Conservation (phyloP, 2,888 invertebrate species). For the Ophion ventricosus region DNA sequence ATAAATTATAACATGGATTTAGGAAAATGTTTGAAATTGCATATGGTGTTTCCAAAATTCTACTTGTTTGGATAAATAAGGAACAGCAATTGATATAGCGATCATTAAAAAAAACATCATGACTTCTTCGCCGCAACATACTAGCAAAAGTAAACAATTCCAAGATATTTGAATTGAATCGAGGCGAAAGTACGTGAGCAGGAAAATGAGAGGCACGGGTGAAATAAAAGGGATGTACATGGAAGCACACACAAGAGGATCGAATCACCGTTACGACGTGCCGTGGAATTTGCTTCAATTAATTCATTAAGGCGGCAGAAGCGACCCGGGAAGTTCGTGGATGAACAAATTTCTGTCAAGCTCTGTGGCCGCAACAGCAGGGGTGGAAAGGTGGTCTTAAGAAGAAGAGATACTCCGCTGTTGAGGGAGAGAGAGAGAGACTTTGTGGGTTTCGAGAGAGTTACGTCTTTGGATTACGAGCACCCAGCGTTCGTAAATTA, state of each 20-base stretch:
- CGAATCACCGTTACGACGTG: slow-evolving; percentile 51
- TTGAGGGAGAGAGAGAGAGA: background rate
- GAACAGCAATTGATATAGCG: too few relatives aligned
- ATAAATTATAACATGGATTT: too few relatives aligned
- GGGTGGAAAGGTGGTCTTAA: background rate
- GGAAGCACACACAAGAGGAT: slow-evolving; percentile 26
- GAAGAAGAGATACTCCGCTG: background rate
- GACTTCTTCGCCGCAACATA: too few relatives aligned
- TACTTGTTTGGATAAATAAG: too few relatives aligned
- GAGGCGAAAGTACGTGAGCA: too few relatives aligned
- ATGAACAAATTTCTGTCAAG: slow-evolving; percentile 11
- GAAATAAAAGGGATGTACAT: slow-evolving; percentile 1
- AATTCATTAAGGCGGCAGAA: slow-evolving; percentile 63
- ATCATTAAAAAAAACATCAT: too few relatives aligned
- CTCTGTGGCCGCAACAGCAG: slow-evolving; percentile 11
- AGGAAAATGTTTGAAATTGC: too few relatives aligned
- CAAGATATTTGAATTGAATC: slow-evolving; percentile 1
- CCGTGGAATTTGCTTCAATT: slow-evolving; percentile 68
- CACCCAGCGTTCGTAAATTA: slow-evolving; percentile 64
- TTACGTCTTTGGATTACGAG: slow-evolving; percentile 62
- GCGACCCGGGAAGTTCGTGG: slow-evolving; percentile 43
- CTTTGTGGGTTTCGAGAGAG: slow-evolving; percentile 34
- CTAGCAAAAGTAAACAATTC: background rate
- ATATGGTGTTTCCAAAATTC: too few relatives aligned
- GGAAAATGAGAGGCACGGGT: slow-evolving; percentile 7